phyloP scores from a whole-genome alignment of 2,113 vertebrate genomes.

The Aspiorhynchus laticeps region DNA sequence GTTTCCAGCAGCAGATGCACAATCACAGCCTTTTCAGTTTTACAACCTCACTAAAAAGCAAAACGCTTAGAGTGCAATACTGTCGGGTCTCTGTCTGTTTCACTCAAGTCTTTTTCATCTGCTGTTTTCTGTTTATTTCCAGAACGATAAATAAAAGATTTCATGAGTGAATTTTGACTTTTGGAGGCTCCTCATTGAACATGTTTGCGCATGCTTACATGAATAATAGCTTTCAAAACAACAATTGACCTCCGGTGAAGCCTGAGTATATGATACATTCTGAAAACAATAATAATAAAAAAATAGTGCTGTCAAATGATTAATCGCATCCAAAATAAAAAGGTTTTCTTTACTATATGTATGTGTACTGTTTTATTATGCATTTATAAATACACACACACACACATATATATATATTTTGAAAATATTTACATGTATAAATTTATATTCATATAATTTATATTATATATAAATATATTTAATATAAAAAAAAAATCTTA shows the following conservation, averaged over 20 bases:
- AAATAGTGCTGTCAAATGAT: too few species aligned
- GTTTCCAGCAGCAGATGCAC: slow-evolving; percentile 55
- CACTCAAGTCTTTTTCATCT: not conserved
- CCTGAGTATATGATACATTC: not conserved
- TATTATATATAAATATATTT: too few species aligned
- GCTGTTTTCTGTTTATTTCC: not conserved
- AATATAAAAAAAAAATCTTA: too few species aligned
- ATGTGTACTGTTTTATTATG: too few species aligned
- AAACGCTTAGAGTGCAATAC: slow-evolving; percentile 58
- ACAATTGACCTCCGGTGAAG: not conserved
- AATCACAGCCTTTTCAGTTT: slow-evolving; percentile 59
- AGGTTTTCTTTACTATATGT: too few species aligned
- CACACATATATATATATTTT: too few species aligned
- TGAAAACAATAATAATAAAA: not conserved
- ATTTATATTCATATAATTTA: too few species aligned
- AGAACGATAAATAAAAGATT: not conserved
- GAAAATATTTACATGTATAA: too few species aligned
- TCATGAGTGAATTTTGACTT: not conserved
- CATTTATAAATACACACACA: too few species aligned
- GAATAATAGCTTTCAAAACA: not conserved
- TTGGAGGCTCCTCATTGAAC: not conserved
- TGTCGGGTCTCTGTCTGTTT: not conserved
- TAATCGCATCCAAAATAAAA: too few species aligned
- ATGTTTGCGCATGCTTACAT: not conserved
- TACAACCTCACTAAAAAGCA: slow-evolving; percentile 18